Evolutionary conservation across 2,113 vertebrate species (phyloP).

Genomic region (Dermatemys mawii): DNA sequence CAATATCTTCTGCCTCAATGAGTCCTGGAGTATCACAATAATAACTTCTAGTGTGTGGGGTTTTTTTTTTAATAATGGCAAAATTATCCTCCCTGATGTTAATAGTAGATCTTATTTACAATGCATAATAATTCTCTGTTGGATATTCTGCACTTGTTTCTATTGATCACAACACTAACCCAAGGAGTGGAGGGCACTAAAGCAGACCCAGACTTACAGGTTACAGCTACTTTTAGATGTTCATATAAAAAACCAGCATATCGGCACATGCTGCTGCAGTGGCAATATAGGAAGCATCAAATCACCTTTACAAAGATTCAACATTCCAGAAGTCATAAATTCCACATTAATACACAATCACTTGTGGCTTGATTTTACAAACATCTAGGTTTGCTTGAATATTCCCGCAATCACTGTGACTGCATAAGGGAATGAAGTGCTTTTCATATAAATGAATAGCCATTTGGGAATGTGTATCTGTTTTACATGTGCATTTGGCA

Average conservation of each 20-base stretch:
- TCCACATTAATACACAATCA: not conserved
- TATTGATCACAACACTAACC: not conserved
- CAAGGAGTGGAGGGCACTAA: not conserved
- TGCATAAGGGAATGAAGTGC: not conserved
- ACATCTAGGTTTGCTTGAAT: not conserved
- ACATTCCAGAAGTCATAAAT: not conserved
- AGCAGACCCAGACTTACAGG: not conserved
- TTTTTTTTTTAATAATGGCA: not conserved
- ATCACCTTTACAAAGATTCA: not conserved
- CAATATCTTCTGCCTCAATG: not conserved
- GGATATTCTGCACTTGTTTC: conserved; percentile 6
- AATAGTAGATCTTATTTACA: not conserved
- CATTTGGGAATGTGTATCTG: not conserved
- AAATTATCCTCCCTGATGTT: not conserved
- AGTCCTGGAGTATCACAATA: not conserved
- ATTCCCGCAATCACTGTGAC: not conserved
- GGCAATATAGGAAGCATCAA: not conserved
- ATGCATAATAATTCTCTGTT: not conserved
- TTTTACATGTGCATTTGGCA: not conserved
- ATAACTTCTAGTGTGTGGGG: not conserved
- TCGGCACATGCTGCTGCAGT: not conserved
- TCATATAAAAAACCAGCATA: conserved; percentile 27
- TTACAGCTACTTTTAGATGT: not conserved
- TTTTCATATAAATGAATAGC: not conserved
- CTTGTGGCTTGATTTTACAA: not conserved